A percentile compares a stretch with the other conserved stretches of the same genome.
These are phyloP conservation scores for Cephus nigrinus DNA, from an alignment of 2,888 invertebrate genomes.

Conservation along the genomic window DNA sequence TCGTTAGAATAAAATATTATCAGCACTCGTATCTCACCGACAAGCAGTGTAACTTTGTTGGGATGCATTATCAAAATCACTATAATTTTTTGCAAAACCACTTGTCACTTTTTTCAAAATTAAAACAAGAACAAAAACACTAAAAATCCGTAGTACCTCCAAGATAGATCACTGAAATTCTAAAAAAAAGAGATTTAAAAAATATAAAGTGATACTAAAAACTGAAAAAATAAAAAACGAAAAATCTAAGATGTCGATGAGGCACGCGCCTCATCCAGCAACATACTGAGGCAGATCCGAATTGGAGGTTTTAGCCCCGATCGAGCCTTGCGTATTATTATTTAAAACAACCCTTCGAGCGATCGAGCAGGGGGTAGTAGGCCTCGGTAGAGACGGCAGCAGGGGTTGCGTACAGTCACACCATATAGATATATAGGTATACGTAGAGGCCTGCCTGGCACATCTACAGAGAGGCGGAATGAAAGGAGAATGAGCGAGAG, in stretches of 20 bases:
- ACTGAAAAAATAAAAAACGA: no score
- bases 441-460: not conserved
- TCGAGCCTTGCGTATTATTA: constrained; percentile 53
- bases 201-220: no score
- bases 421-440: not conserved
- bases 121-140: no score
- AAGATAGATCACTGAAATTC: no score
- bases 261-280: constrained; percentile 11
- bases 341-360: constrained; percentile 64
- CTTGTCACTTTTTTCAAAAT: no score
- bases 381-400: constrained; percentile 21
- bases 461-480: not conserved
- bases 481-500: constrained; percentile 26
- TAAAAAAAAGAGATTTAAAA: no score
- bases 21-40: no score
- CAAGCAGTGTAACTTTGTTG: no score
- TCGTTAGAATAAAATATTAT: no score
- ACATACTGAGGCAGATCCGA: constrained; percentile 9
- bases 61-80: no score
- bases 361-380: constrained; percentile 37
- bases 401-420: constrained; percentile 20
- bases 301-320: constrained; percentile 19
- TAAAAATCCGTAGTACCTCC: no score
- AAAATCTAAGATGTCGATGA: not conserved
- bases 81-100: no score